phyloP scores from a whole-genome alignment of 2,888 invertebrate species.

The Ephialtes manifestator region DNA sequence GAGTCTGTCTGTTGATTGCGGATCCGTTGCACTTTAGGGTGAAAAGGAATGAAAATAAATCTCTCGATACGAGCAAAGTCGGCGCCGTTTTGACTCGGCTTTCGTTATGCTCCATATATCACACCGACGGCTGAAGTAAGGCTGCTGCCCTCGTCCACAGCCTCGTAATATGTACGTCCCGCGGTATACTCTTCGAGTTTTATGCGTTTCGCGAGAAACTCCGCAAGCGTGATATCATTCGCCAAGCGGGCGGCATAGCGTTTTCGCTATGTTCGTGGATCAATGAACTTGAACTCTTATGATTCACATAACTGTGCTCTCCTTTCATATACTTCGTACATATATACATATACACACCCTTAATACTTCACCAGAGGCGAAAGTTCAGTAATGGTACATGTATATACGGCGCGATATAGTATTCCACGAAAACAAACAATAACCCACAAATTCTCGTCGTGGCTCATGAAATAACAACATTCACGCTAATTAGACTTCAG shows the following conservation, averaged over 20 bases:
- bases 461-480: conserved; percentile 13
- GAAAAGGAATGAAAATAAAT: conserved; percentile 60
- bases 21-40: conserved; percentile 38
- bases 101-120: conserved; percentile 61
- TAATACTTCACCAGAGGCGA: conserved; percentile 15
- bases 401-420: conserved; percentile 41
- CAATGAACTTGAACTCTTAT: conserved; percentile 73
- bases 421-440: conserved; percentile 64
- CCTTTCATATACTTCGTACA: conserved; percentile 39
- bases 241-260: conserved; percentile 45
- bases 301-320: conserved; percentile 60
- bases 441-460: conserved; percentile 2
- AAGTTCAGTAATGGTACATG: conserved; percentile 27
- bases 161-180: conserved; percentile 32
- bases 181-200: conserved; percentile 58
- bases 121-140: conserved; percentile 33
- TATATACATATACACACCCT: not conserved
- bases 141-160: conserved; percentile 32
- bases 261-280: conserved; percentile 42
- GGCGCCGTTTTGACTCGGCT: conserved; percentile 64
- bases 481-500: conserved; percentile 54
- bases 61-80: conserved; percentile 59
- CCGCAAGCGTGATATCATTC: conserved; percentile 65
- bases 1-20: conserved; percentile 6
- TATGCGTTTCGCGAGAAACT: conserved; percentile 74